Conservation (phyloP, 2,797 vertebrate genomes). For the Malurus splendens region DNA sequence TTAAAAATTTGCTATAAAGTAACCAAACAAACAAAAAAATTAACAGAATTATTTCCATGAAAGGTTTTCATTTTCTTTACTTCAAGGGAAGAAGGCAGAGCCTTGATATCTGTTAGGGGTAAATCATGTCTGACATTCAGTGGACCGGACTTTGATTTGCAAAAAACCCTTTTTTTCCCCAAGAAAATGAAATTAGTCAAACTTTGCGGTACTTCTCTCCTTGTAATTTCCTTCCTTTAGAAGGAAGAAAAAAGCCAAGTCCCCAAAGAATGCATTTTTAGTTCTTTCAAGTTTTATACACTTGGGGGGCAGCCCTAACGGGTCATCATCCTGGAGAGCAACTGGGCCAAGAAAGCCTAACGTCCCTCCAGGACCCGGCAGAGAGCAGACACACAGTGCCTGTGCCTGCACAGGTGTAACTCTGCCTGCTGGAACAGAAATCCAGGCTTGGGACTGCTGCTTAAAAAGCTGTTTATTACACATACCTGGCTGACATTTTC, state of each 20-base stretch:
- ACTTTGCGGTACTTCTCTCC: background rate
- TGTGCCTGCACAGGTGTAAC: background rate
- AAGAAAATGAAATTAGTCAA: background rate
- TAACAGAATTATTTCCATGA: background rate
- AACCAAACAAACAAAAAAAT: background rate
- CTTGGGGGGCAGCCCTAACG: background rate
- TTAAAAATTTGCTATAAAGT: background rate
- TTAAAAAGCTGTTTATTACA: background rate
- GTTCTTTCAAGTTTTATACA: background rate
- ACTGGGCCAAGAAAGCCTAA: accelerated
- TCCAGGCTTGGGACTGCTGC: background rate
- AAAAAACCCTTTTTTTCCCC: background rate
- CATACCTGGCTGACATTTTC: background rate
- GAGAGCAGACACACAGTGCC: background rate
- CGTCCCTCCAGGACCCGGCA: accelerated
- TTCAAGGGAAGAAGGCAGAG: background rate
- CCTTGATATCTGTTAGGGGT: background rate
- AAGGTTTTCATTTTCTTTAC: background rate
- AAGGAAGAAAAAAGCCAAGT: background rate
- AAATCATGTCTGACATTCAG: background rate
- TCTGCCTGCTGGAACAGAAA: background rate
- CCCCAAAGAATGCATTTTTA: background rate
- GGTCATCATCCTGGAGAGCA: background rate
- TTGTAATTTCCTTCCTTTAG: background rate
- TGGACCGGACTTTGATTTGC: background rate